phyloP scores from a whole-genome alignment of 2,888 invertebrate genomes.

The Biston betularia region DNA sequence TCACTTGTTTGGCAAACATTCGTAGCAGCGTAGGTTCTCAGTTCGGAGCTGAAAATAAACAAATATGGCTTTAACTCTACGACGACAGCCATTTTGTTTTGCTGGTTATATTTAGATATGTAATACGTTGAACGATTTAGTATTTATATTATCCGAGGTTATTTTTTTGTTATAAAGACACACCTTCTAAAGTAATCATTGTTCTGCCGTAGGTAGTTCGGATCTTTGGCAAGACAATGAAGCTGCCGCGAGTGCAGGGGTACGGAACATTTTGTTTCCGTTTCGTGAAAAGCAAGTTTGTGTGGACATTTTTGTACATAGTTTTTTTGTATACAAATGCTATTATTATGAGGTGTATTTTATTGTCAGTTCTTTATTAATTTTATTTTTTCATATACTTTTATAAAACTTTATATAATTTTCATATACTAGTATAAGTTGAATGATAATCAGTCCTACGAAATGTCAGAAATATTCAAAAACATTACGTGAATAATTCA shows the following conservation, averaged over 20 bases:
- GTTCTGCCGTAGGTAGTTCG: too few relatives aligned
- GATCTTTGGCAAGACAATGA: too few relatives aligned
- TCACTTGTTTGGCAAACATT: constrained; percentile 17
- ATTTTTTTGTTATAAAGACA: background rate
- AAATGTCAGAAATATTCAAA: background rate
- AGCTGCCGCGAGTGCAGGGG: too few relatives aligned
- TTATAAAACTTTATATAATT: too few relatives aligned
- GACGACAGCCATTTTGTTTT: constrained; percentile 6
- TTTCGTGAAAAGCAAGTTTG: too few relatives aligned
- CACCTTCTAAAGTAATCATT: background rate
- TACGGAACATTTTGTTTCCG: too few relatives aligned
- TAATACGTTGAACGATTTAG: background rate
- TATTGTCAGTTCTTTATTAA: too few relatives aligned
- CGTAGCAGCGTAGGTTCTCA: constrained; percentile 9
- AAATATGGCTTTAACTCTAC: constrained; percentile 9
- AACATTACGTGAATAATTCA: background rate
- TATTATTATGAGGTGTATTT: too few relatives aligned
- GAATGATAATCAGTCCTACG: background rate
- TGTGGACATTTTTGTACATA: too few relatives aligned
- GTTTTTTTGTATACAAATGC: too few relatives aligned
- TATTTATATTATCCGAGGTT: background rate
- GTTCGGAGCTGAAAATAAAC: constrained; percentile 13
- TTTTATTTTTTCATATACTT: too few relatives aligned
- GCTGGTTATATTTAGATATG: background rate
- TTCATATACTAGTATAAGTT: too few relatives aligned